Percentiles rank a stretch among this genome's conserved stretches.
phyloP scores from a whole-genome alignment of 2,888 invertebrate genomes.

The Zaprionus obscuricornis region DNA sequence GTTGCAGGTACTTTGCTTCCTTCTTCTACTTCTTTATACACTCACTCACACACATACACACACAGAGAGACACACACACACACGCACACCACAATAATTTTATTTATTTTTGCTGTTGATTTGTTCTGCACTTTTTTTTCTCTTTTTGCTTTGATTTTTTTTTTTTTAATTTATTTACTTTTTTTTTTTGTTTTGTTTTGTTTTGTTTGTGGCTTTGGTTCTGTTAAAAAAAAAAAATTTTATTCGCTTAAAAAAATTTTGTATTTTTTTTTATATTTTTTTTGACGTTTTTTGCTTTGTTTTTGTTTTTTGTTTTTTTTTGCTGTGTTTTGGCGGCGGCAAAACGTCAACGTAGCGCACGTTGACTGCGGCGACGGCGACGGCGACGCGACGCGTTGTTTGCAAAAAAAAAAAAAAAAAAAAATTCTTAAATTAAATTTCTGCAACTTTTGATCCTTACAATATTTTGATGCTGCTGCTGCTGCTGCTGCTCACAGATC shows the following conservation, averaged over 20 bases:
- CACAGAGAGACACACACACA: slow-evolving; percentile 30
- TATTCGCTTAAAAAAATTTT: slow-evolving; percentile 19
- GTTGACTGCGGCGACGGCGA: slow-evolving; percentile 31
- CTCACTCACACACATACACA: slow-evolving; percentile 15
- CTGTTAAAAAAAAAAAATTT: slow-evolving; percentile 8
- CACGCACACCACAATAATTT: slow-evolving; percentile 6
- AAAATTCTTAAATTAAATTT: too few relatives aligned
- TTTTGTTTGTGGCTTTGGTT: slow-evolving; percentile 4
- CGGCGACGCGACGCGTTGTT: slow-evolving; percentile 34
- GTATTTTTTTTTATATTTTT: neutral
- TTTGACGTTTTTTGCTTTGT: neutral
- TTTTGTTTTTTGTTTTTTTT: slow-evolving; percentile 11
- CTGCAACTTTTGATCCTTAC: neutral
- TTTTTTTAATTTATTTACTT: slow-evolving; percentile 5
- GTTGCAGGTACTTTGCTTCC: slow-evolving; percentile 34
- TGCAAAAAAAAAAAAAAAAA: neutral
- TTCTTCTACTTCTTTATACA: too few relatives aligned
- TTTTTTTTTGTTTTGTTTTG: slow-evolving; percentile 3
- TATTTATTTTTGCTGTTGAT: slow-evolving; percentile 3
- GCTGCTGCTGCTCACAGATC: too few relatives aligned
- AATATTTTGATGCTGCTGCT: neutral
- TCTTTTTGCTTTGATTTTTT: neutral
- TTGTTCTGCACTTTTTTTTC: slow-evolving; percentile 20
- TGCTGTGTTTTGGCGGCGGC: slow-evolving; percentile 70
- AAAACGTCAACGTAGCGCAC: slow-evolving; percentile 47